Conservation (phyloP, 2,888 invertebrate genomes). For the Balanococcus diminutus region DNA sequence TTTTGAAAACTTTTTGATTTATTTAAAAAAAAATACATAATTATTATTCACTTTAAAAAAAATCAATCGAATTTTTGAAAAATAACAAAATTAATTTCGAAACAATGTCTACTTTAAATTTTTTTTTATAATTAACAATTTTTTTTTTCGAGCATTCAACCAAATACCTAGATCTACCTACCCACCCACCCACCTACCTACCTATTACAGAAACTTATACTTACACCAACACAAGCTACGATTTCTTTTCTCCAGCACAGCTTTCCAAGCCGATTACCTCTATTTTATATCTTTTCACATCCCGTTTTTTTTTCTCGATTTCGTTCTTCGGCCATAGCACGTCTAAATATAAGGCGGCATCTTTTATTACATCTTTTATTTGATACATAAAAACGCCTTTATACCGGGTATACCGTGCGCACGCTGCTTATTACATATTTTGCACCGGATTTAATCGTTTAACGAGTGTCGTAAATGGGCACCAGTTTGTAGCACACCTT, state of each 20-base stretch:
- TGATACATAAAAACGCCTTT: neutral
- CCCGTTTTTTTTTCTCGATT: neutral
- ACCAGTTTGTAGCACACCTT: neutral
- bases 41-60: too few relatives aligned
- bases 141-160: too few relatives aligned
- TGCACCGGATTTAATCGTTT: neutral
- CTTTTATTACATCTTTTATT: neutral
- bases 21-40: too few relatives aligned
- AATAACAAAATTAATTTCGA: too few relatives aligned
- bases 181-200: too few relatives aligned
- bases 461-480: neutral
- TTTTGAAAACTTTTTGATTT: too few relatives aligned
- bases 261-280: neutral
- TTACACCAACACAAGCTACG: too few relatives aligned
- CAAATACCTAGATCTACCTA: too few relatives aligned
- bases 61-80: too few relatives aligned
- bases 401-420: neutral
- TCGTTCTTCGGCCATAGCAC: neutral
- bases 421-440: neutral
- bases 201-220: too few relatives aligned
- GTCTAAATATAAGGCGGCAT: neutral
- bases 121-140: too few relatives aligned
- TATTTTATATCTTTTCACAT: neutral
- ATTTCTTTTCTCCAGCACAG: neutral
- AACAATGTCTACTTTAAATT: too few relatives aligned